Conservation (phyloP, 1,140 invertebrate genomes). For the Frieseomelitta varia region DNA sequence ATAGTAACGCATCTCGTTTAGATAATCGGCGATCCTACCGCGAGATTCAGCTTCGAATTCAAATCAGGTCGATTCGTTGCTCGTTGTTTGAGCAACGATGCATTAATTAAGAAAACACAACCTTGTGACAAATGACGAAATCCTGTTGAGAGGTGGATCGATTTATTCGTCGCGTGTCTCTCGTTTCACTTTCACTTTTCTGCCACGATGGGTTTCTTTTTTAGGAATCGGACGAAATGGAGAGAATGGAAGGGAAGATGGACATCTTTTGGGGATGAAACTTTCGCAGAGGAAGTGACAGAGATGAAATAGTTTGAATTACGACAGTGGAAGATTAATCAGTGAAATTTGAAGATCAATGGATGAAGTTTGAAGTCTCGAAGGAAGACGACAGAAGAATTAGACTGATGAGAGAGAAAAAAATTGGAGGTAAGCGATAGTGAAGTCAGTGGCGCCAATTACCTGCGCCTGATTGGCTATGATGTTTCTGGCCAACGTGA, state of each 20-base stretch:
- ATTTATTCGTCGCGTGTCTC: neutral
- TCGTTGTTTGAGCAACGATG: conserved; percentile 17
- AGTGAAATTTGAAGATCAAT: too few relatives aligned
- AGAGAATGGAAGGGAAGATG: too few relatives aligned
- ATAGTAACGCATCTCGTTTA: too few relatives aligned
- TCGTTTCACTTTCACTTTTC: neutral
- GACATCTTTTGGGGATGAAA: too few relatives aligned
- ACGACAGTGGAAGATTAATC: too few relatives aligned
- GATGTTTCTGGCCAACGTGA: conserved; percentile 77
- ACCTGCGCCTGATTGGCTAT: conserved; percentile 75
- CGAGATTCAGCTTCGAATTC: conserved; percentile 13
- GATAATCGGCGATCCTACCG: neutral
- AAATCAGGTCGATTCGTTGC: neutral
- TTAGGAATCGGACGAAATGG: too few relatives aligned
- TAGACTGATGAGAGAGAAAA: too few relatives aligned
- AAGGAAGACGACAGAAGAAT: too few relatives aligned
- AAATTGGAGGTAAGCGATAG: neutral
- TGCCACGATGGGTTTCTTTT: neutral
- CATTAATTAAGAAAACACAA: neutral
- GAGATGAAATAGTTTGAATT: too few relatives aligned
- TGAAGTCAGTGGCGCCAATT: conserved; percentile 57
- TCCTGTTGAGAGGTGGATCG: neutral
- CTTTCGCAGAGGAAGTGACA: too few relatives aligned
- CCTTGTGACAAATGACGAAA: neutral
- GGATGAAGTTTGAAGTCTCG: too few relatives aligned